A percentile compares a stretch with the other conserved stretches of the same genome.
Conservation (phyloP, 2,113 vertebrate genomes). For the Neotoma lepida region DNA sequence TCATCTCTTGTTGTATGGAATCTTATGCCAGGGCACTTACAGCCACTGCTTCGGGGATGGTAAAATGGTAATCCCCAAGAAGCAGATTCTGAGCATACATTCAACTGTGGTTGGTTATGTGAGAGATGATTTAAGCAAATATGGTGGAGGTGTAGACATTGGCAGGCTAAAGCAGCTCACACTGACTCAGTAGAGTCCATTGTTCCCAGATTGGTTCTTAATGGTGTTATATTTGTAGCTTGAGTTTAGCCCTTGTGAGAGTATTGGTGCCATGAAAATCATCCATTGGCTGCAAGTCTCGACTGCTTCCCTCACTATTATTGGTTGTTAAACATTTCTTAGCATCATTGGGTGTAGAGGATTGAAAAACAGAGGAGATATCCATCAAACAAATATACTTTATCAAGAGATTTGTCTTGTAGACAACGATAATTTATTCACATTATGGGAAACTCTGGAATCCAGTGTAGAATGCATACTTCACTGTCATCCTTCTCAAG, state of each 20-base stretch:
- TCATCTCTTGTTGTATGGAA: neutral
- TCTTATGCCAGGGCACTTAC: neutral
- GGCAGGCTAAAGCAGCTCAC: neutral
- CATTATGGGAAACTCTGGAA: neutral
- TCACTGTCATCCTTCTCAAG: neutral
- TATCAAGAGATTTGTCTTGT: neutral
- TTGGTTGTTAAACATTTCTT: slow-evolving; percentile 14
- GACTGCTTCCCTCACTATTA: rapidly evolving
- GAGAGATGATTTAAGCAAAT: neutral
- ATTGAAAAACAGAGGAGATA: neutral
- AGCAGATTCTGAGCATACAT: neutral
- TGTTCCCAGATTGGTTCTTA: neutral
- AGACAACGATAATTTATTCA: neutral
- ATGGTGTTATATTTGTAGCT: neutral
- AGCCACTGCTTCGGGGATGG: neutral
- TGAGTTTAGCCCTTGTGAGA: neutral
- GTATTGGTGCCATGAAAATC: neutral
- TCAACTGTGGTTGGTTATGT: neutral
- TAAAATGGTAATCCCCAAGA: neutral
- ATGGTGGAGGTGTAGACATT: neutral
- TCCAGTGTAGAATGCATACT: neutral
- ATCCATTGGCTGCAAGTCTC: neutral
- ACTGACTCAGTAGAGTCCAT: neutral
- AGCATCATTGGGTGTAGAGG: neutral
- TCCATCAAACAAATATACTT: neutral